These are phyloP conservation scores for Anolis apletophallus DNA, from an alignment of 2,797 vertebrate species.

Conservation along the genomic window DNA sequence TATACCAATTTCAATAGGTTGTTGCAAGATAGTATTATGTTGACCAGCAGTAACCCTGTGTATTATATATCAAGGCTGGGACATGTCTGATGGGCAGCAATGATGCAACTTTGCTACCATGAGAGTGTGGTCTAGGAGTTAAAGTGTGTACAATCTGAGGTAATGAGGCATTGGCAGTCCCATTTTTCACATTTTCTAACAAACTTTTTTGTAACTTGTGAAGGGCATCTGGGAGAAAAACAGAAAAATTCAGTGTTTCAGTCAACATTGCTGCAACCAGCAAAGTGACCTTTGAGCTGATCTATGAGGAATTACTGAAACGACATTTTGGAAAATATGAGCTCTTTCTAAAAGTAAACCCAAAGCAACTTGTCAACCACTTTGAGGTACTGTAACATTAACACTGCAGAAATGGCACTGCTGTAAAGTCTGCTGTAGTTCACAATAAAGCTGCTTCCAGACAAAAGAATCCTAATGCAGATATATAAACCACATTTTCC, in stretches of 20 bases:
- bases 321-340: constrained; percentile 87
- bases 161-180: not conserved
- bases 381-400: constrained; percentile 83
- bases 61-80: not conserved
- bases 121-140: not conserved
- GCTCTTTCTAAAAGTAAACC: constrained; percentile 88
- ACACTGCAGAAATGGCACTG: not conserved
- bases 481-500: no score
- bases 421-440: not conserved
- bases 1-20: not conserved
- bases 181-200: not conserved
- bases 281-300: constrained; percentile 87
- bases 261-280: constrained; percentile 87
- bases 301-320: constrained; percentile 92
- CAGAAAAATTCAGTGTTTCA: constrained; percentile 92
- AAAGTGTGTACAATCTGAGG: not conserved
- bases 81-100: not conserved
- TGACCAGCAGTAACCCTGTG: no score
- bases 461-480: no score
- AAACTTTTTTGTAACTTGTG: constrained; percentile 33
- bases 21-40: not conserved
- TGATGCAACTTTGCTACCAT: not conserved
- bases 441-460: no score
- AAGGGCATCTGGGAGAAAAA: constrained; percentile 91
- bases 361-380: constrained; percentile 85